Percentiles rank a stretch among this genome's conserved stretches.
phyloP scores from a whole-genome alignment of 2,113 vertebrate genomes.

The Plestiodon gilberti region DNA sequence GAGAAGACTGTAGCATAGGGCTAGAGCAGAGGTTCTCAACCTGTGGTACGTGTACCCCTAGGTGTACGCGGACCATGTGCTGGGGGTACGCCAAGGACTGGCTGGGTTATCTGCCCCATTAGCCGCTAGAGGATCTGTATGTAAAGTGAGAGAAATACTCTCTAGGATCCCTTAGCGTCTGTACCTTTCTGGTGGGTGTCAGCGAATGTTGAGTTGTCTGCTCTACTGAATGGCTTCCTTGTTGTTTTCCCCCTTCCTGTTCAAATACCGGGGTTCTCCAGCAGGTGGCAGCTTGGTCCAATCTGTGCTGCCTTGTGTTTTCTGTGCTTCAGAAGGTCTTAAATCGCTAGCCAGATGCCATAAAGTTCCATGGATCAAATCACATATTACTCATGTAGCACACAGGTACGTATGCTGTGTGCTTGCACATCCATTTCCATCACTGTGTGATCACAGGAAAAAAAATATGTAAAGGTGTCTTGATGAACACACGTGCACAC shows the following conservation, averaged over 20 bases:
- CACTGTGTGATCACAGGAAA: background rate
- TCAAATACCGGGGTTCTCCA: conserved; percentile 56
- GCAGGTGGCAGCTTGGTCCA: conserved; percentile 81
- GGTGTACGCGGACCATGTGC: no score
- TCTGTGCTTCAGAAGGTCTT: conserved; percentile 60
- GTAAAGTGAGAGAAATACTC: no score
- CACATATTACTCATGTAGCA: conserved; percentile 57
- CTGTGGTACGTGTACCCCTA: no score
- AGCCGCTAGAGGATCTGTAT: no score
- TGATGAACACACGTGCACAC: no score
- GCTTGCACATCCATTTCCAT: background rate
- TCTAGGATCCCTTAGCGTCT: no score
- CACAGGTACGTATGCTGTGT: conserved; percentile 49
- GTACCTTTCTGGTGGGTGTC: no score
- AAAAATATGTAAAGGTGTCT: background rate
- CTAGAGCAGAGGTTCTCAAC: no score
- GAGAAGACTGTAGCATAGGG: background rate
- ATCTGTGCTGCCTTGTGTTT: conserved; percentile 58
- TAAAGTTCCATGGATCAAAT: conserved; percentile 69
- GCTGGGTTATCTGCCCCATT: no score
- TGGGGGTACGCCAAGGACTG: no score
- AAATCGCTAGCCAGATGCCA: conserved; percentile 72
- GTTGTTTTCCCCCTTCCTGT: background rate
- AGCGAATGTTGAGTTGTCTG: background rate
- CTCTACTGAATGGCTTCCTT: background rate